A percentile compares a stretch with the other conserved stretches of the same genome.
Evolutionary conservation across 2,888 invertebrate genomes (phyloP).

Genomic region (Dromius quadrimaculatus): DNA sequence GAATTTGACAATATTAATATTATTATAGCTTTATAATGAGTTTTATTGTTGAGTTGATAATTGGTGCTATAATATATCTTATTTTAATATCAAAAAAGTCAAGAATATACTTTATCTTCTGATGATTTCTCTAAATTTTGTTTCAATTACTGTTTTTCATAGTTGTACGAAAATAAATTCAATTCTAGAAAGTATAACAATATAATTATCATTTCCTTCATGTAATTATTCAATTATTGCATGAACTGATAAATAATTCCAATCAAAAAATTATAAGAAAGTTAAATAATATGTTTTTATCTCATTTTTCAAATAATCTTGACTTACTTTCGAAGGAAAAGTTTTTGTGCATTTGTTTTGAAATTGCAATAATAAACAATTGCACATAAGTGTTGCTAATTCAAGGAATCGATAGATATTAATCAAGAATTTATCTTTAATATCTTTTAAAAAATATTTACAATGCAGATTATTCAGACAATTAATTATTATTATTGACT

Average conservation of each 20-base stretch:
- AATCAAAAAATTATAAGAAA: slow-evolving; percentile 6
- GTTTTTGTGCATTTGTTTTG: slow-evolving; percentile 5
- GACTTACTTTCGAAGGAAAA: slow-evolving; percentile 20
- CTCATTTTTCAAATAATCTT: slow-evolving; percentile 14
- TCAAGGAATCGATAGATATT: too few relatives aligned
- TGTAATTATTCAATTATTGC: not conserved
- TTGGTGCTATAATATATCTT: too few relatives aligned
- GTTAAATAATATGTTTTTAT: slow-evolving; percentile 12
- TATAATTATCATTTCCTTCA: too few relatives aligned
- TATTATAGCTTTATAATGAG: too few relatives aligned
- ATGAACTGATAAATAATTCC: not conserved
- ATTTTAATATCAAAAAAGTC: too few relatives aligned
- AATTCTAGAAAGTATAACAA: too few relatives aligned
- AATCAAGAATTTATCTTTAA: slow-evolving; percentile 3
- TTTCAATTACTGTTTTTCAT: too few relatives aligned
- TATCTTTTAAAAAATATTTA: not conserved
- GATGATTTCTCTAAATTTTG: not conserved
- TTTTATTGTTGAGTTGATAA: too few relatives aligned
- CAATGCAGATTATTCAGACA: not conserved
- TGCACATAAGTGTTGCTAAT: slow-evolving; percentile 4
- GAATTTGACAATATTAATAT: too few relatives aligned
- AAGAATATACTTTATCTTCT: too few relatives aligned
- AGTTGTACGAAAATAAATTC: too few relatives aligned
- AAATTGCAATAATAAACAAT: slow-evolving; percentile 1
- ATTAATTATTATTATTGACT: not conserved